phyloP scores from a whole-genome alignment of 2,888 invertebrate species.

The Volucella zonaria region DNA sequence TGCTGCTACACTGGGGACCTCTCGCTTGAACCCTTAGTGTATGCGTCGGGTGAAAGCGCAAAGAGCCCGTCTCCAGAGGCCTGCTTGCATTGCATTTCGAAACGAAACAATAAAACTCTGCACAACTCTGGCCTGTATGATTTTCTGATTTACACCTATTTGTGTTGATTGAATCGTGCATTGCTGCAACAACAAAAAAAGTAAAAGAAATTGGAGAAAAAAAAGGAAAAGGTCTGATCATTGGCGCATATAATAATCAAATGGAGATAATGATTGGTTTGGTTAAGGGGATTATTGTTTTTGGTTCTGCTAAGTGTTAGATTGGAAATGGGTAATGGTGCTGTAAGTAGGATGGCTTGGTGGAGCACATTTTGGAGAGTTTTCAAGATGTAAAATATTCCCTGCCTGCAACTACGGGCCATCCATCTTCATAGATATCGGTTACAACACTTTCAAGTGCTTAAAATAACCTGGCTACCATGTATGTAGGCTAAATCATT shows the following conservation, averaged over 20 bases:
- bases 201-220: no score
- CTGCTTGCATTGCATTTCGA: slow-evolving; percentile 34
- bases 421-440: no score
- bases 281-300: slow-evolving; percentile 35
- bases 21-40: slow-evolving; percentile 62
- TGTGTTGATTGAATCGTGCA: slow-evolving; percentile 74
- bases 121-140: slow-evolving; percentile 58
- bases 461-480: no score
- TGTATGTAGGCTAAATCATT: no score
- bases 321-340: slow-evolving; percentile 49
- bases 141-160: slow-evolving; percentile 74
- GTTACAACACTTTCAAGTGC: no score
- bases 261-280: slow-evolving; percentile 70
- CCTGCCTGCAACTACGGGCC: no score
- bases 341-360: not conserved
- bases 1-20: slow-evolving; percentile 60
- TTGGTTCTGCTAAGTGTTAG: slow-evolving; percentile 28
- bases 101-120: slow-evolving; percentile 43
- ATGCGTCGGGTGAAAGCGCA: slow-evolving; percentile 71
- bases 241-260: slow-evolving; percentile 74
- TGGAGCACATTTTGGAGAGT: slow-evolving; percentile 51
- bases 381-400: not conserved
- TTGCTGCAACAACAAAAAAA: slow-evolving; percentile 10
- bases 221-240: slow-evolving; percentile 51
- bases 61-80: slow-evolving; percentile 42